Evolutionary conservation across 2,113 vertebrate species (phyloP), one percentile per base, ranked within the genome.

Genomic region (Pachypanchax playfairii): DNA sequence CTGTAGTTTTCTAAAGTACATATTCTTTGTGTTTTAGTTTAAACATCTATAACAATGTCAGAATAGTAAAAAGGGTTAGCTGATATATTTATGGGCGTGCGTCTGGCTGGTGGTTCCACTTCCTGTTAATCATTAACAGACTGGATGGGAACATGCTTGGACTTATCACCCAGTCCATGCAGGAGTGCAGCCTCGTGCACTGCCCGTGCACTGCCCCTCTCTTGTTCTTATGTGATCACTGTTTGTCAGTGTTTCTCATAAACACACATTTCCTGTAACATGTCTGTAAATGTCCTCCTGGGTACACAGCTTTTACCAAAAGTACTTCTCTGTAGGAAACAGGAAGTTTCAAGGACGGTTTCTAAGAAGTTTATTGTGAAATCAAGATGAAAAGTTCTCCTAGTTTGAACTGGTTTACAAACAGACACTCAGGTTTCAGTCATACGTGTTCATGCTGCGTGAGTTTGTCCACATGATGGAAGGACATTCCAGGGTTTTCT

Each of bases 111-210:
- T 13, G 54, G 71, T 59, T 81, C 70, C 25, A 24, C 64, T 55
- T 68, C 53, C 71, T 82, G 76, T 31, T 78, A 85, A 89, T 87
- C 70, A 88, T 83, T 87, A 39, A 83, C 86, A 83, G 66, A 58
- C 42, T n/a, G 29, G 66, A 65, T 49, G 58, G 43, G 44, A 85
- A 85, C 85, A 83, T 68, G 84, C 41, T 75, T 2, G 8, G 68
- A 68, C 86, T 73, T 24, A 72, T 75, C 55, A 67, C 31, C 2
- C 46, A 39, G 35, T 36, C 35, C 42, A 48, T 15, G 53, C 44
- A 56, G 22, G 47, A 72, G 71, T 68, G n/a, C n/a, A n/a, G n/a
- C n/a, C n/a, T n/a, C n/a, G n/a, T n/a, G n/a, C 52, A 43, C 6
- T 39, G 35, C 77, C 70, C 41, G 52, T 2, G 22, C 6, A n/a